Base-by-base conservation (phyloP, 2,888 invertebrate species). In the Drosophila neotestacea region DNA sequence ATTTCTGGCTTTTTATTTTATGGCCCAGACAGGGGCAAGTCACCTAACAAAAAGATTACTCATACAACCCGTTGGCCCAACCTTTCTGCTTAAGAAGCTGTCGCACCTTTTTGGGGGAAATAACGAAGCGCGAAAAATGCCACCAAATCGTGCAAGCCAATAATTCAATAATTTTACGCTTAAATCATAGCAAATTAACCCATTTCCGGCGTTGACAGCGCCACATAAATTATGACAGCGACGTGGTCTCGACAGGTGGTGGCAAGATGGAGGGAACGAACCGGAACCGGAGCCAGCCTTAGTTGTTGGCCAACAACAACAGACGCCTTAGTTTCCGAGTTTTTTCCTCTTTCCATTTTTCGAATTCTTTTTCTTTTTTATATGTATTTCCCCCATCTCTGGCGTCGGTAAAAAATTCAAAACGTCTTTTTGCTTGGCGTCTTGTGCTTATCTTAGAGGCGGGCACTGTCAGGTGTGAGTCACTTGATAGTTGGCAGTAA, bases 81-180 rank as follows among this genome's bases (percentile, higher is more conserved):
- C 32, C 11, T 46, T 22, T 28, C 7, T 9, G 28, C 46, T 46
- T 16, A 16, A 47, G 13, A 28, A n/a, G 50, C 13, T 39, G 59
- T 30, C 77, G 38, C 86, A 88, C 87, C 85, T 89, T 71, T 56
- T 51, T 30, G 30, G 2, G 38, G 27, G 47, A 39, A 38, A 70
- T 81, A 77, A 89, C 68, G 60, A 68, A 70, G 76, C 69, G 69
- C 68, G 66, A 73, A 73, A 73, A 77, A 55, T 52, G 60, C 73
- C 73, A 81, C 59, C 77, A 77, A 77, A 72, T 86, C 87, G 68
- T 74, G 59, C 70, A 67, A 61, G 73, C 88, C 85, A 86, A 86
- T 89, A 88, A 90, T 88, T 84, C 89, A 89, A 90, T 88, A 89
- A 90, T 90, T 90, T 90, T 79, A 84, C 89, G 84, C 86, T 88